A percentile compares a stretch with the other conserved stretches of the same genome.
phyloP scores from a whole-genome alignment of 2,113 vertebrate species.

The Paratilapia polleni region DNA sequence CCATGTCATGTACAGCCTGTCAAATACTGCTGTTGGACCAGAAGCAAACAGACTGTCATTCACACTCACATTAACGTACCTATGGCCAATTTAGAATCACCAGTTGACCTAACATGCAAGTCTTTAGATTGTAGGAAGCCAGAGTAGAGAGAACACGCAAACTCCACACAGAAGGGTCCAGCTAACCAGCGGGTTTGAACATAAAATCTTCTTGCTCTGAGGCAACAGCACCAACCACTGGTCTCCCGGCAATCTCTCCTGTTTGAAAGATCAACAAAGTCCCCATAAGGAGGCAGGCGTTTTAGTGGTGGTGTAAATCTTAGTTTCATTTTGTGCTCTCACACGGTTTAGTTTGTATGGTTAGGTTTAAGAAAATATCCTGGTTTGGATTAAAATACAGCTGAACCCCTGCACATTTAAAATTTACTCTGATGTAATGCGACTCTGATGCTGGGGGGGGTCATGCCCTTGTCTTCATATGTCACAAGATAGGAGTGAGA shows the following conservation, averaged over 20 bases:
- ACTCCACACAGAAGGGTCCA: too few species aligned
- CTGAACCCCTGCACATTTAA: rapidly evolving
- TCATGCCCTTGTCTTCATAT: neutral
- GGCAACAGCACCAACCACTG: too few species aligned
- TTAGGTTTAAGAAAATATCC: neutral
- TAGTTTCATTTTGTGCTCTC: neutral
- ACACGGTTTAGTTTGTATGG: neutral
- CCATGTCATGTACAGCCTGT: neutral
- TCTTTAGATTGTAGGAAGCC: too few species aligned
- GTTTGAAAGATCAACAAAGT: too few species aligned
- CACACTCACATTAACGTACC: too few species aligned
- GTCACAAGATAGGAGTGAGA: neutral
- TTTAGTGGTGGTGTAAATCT: neutral
- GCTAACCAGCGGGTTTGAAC: too few species aligned
- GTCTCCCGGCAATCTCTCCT: neutral
- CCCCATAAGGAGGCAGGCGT: neutral
- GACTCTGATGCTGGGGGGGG: neutral
- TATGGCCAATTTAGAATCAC: too few species aligned
- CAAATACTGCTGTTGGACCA: neutral
- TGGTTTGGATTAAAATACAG: neutral
- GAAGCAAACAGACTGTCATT: too few species aligned
- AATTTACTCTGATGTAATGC: neutral
- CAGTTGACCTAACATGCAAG: too few species aligned
- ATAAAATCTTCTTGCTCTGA: too few species aligned
- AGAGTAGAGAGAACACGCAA: too few species aligned